Evolutionary conservation across 2,888 invertebrate genomes (phyloP), one percentile per base, ranked within the genome.

Genomic region (Oligia latruncula): DNA sequence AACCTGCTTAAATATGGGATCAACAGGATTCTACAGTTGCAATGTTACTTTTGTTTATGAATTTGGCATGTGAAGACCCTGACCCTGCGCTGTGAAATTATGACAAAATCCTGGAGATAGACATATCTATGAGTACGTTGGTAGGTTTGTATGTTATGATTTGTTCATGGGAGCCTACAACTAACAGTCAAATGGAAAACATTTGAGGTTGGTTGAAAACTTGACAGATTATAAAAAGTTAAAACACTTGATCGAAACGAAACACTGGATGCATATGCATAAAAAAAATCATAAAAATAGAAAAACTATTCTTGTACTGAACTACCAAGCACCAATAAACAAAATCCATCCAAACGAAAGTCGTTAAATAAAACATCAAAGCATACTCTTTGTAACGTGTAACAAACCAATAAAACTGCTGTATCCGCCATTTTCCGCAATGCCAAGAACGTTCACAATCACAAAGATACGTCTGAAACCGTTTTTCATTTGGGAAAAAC

Each of bases 401-500:
- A 65, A 60, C 60, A 67, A 70, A 86, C 29, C 9, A 80, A 83
- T 80, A 85, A 86, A 83, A 82, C 23, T 40, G 68, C 29, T 70
- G 58, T 80, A 80, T 72, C 62, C 49, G 52, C 35, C 15, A 72
- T 86, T 82, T 83, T 77, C 55, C 74, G 46, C 60, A 49, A 66
- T 68, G 68, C 66, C 67, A 74, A 67, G 62, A 84, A 82, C 66
- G 70, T n/a, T 71, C 62, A 79, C 52, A 73, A 72, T 71, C 62
- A 79, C 46, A 75, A 72, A 80, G 83, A 66, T 60, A 67, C 17
- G 55, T 58, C 68, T 52, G 71, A 17, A 78, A 78, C 60, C 13
- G 64, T 77, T 77, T 85, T 87, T 82, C 82, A 82, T 85, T 67
- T 85, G 55, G 62, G n/a, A 66, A 82, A 84, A 85, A 58, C 80